A percentile compares a stretch with the other conserved stretches of the same genome.
Evolutionary conservation across 1,140 invertebrate genomes (phyloP).

Genomic region (Dendroctonus ponderosae): DNA sequence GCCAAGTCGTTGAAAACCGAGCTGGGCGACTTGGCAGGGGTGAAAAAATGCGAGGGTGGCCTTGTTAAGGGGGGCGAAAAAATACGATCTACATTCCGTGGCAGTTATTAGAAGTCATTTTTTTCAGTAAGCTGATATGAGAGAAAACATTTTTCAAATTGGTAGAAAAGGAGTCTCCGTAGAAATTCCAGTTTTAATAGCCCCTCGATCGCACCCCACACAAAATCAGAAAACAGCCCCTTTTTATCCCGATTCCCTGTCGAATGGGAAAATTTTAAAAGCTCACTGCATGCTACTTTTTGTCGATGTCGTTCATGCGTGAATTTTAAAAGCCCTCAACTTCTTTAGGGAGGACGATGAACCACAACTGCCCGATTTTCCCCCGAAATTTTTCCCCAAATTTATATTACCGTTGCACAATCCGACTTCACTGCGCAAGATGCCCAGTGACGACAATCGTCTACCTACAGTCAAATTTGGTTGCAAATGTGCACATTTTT

Average conservation of each 20-base stretch:
- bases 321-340: not conserved
- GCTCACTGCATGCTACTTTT: not conserved
- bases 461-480: not conserved
- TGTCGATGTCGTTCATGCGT: not conserved
- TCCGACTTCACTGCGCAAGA: not conserved
- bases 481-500: slow-evolving; percentile 14
- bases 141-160: slow-evolving; percentile 6
- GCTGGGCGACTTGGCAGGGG: slow-evolving; percentile 14
- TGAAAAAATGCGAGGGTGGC: slow-evolving; percentile 20
- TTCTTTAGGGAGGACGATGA: not conserved
- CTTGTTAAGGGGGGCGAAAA: slow-evolving; percentile 12
- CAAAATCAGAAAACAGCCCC: not conserved
- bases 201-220: too few species aligned
- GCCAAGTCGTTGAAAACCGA: not conserved
- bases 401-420: not conserved
- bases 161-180: not conserved
- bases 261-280: not conserved
- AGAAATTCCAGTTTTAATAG: not conserved
- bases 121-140: slow-evolving; percentile 7
- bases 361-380: not conserved
- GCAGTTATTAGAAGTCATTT: slow-evolving; percentile 13
- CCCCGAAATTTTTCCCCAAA: not conserved
- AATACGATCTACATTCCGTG: slow-evolving; percentile 12
- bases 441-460: not conserved
- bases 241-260: not conserved